These are phyloP conservation scores for Macropus fuliginosus DNA, from an alignment of 2,797 vertebrate genomes.

Conservation along the genomic window DNA sequence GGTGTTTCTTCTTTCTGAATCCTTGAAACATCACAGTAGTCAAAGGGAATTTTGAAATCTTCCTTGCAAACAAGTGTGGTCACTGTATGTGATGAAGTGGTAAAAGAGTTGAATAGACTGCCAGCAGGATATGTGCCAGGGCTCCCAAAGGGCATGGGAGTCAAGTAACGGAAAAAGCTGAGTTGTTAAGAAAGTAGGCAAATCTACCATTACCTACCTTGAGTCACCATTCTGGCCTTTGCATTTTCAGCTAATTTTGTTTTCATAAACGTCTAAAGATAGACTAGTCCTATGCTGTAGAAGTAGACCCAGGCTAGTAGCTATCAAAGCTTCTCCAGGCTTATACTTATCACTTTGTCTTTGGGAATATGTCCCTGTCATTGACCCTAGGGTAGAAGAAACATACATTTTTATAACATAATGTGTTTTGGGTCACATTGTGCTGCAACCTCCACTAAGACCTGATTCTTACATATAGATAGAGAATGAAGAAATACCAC, in stretches of 20 bases:
- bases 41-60: not conserved
- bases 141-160: not conserved
- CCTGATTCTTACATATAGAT: not conserved
- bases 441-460: not conserved
- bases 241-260: not conserved
- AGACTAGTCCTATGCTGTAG: not conserved
- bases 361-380: not conserved
- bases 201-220: not conserved
- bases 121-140: not conserved
- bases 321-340: not conserved
- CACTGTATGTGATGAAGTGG: not conserved
- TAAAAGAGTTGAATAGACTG: not conserved
- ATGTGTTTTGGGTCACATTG: not conserved
- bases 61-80: not conserved
- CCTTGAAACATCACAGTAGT: not conserved
- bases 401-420: not conserved
- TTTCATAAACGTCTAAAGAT: not conserved
- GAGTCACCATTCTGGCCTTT: not conserved
- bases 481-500: not conserved
- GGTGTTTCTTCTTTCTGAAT: not conserved
- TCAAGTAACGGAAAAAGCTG: not conserved
- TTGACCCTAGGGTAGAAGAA: not conserved
- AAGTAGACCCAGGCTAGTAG: not conserved
- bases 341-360: not conserved
- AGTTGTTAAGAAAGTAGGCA: not conserved